Evolutionary conservation across 2,797 vertebrate species (phyloP).

Genomic region (Eulemur mongoz): DNA sequence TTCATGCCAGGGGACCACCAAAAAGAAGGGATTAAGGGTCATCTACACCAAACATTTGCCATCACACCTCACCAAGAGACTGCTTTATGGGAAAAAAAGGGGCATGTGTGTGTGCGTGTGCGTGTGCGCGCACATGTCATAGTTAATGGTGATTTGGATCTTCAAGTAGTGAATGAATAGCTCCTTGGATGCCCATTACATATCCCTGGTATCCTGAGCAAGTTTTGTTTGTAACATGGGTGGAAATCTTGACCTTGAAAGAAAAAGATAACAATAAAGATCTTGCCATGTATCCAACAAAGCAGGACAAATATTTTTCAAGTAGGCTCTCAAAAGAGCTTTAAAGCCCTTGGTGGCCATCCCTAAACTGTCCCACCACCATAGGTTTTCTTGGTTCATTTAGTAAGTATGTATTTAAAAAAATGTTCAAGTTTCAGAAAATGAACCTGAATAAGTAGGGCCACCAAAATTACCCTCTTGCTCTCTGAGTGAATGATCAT

Average conservation of each 20-base stretch:
- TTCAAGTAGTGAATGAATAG: not conserved
- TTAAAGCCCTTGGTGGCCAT: not conserved
- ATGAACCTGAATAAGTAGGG: not conserved
- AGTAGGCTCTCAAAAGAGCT: not conserved
- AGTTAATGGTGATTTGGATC: not conserved
- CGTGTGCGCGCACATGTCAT: fast-evolving
- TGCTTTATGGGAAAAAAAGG: not conserved
- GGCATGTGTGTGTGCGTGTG: not conserved
- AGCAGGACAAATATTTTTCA: not conserved
- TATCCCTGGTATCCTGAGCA: not conserved
- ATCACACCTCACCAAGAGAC: not conserved
- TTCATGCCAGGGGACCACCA: not conserved
- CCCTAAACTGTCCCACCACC: not conserved
- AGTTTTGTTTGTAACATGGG: not conserved
- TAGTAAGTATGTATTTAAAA: not conserved
- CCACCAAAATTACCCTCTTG: not conserved
- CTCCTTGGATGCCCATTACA: not conserved
- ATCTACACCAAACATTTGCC: not conserved
- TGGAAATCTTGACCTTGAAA: not conserved
- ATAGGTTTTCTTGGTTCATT: not conserved
- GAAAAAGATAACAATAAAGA: not conserved
- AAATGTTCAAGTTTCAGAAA: not conserved
- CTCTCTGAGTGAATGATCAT: not conserved
- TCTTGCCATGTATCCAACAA: not conserved
- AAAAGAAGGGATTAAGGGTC: not conserved